phyloP scores from a whole-genome alignment of 2,113 vertebrate genomes.

The Vicugna pacos region DNA sequence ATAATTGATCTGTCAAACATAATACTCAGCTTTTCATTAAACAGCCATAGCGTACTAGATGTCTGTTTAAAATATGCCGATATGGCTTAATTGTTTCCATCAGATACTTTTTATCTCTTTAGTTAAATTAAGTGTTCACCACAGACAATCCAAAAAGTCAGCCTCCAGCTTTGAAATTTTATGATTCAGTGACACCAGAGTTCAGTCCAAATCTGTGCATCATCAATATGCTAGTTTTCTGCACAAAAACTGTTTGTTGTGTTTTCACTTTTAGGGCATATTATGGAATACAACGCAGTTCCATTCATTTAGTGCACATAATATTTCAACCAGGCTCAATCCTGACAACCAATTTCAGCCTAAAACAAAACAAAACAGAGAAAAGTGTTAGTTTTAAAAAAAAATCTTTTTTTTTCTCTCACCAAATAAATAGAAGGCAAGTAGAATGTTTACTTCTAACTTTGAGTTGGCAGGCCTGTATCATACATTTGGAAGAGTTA shows the following conservation, averaged over 20 bases:
- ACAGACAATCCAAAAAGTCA: neutral
- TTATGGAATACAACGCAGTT: neutral
- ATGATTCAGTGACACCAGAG: neutral
- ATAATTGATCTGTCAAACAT: slow-evolving; percentile 58
- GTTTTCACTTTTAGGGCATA: neutral
- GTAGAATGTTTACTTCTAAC: neutral
- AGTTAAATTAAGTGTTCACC: slow-evolving; percentile 6
- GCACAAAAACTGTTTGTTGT: neutral
- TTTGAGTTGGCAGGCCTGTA: neutral
- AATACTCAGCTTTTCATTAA: slow-evolving; percentile 54
- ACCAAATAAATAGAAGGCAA: slow-evolving; percentile 47
- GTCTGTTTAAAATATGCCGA: neutral
- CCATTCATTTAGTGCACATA: neutral
- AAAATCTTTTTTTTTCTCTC: neutral
- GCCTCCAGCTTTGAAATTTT: neutral
- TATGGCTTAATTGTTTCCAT: neutral
- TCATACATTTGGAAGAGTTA: neutral
- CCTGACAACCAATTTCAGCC: slow-evolving; percentile 53
- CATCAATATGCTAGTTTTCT: neutral
- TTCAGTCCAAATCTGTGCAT: neutral
- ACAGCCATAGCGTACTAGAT: neutral
- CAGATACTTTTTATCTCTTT: neutral
- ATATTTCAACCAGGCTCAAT: slow-evolving; percentile 44
- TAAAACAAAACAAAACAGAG: slow-evolving; percentile 40
- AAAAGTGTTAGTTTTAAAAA: neutral